These are phyloP conservation scores for Carpatolechia fugitivella DNA, from an alignment of 2,888 invertebrate species.

Conservation along the genomic window DNA sequence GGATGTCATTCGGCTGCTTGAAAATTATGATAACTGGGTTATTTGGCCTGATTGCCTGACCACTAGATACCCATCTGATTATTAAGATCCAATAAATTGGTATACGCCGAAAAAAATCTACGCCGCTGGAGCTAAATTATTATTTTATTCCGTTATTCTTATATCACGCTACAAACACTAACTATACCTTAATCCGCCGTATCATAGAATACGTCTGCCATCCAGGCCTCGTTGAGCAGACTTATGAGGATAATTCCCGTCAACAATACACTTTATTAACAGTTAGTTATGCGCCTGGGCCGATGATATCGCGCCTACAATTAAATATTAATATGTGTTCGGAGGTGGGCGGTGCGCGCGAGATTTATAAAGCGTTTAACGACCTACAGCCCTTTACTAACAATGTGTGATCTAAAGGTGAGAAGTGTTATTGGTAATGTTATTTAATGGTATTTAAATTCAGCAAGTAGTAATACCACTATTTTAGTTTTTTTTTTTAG, in stretches of 20 bases:
- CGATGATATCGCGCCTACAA: conserved; percentile 75
- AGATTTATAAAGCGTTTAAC: conserved; percentile 54
- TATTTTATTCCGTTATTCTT: too few species aligned
- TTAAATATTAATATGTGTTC: conserved; percentile 75
- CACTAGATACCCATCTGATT: too few species aligned
- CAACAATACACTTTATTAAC: conserved; percentile 77
- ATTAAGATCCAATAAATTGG: too few species aligned
- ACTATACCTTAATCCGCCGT: background rate
- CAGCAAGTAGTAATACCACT: background rate
- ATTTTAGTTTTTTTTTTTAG: too few species aligned
- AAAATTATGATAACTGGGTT: too few species aligned
- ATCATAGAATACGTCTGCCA: conserved; percentile 41
- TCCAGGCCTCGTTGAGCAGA: conserved; percentile 49
- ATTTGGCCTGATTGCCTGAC: too few species aligned
- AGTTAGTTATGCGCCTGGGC: conserved; percentile 67
- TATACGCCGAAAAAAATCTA: too few species aligned
- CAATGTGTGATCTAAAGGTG: conserved; percentile 50
- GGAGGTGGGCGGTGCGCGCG: conserved; percentile 52
- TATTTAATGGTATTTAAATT: background rate
- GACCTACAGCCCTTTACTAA: conserved; percentile 40
- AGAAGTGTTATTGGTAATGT: conserved; percentile 38
- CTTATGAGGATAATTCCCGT: conserved; percentile 74
- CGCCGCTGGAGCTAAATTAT: too few species aligned
- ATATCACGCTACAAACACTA: too few species aligned
- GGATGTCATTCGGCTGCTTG: too few species aligned